Conservation (phyloP, 2,888 invertebrate species). For the Autographa pulchrina region DNA sequence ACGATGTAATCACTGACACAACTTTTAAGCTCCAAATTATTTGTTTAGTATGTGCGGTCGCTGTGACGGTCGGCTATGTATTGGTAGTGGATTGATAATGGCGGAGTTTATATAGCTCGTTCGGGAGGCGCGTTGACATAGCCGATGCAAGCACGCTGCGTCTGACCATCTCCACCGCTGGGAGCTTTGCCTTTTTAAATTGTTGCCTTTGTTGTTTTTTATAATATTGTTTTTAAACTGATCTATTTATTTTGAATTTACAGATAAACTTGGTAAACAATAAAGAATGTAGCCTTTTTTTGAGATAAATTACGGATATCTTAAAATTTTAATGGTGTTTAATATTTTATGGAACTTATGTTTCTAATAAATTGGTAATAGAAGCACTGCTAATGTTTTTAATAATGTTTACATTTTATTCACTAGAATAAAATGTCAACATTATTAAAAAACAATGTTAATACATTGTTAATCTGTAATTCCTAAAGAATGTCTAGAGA, state of each 20-base stretch:
- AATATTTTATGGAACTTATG: no score
- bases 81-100: conserved; percentile 82
- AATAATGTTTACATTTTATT: conserved; percentile 17
- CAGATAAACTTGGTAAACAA: no score
- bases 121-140: conserved; percentile 73
- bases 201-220: conserved; percentile 49
- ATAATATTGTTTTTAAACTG: conserved; percentile 11
- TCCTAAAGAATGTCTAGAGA: conserved; percentile 23
- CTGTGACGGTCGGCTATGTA: conserved; percentile 84
- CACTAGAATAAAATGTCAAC: conserved; percentile 9
- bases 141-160: conserved; percentile 75
- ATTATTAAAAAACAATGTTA: no score
- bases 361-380: no score
- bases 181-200: conserved; percentile 65
- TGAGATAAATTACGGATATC: no score
- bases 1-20: conserved; percentile 80
- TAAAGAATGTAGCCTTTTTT: no score
- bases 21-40: conserved; percentile 70
- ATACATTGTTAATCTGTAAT: conserved; percentile 9
- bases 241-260: not conserved
- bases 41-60: conserved; percentile 77
- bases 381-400: not conserved
- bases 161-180: conserved; percentile 68
- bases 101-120: conserved; percentile 81
- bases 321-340: no score